phyloP scores from a whole-genome alignment of 2,113 vertebrate genomes.

The Sisor rabdophorus region DNA sequence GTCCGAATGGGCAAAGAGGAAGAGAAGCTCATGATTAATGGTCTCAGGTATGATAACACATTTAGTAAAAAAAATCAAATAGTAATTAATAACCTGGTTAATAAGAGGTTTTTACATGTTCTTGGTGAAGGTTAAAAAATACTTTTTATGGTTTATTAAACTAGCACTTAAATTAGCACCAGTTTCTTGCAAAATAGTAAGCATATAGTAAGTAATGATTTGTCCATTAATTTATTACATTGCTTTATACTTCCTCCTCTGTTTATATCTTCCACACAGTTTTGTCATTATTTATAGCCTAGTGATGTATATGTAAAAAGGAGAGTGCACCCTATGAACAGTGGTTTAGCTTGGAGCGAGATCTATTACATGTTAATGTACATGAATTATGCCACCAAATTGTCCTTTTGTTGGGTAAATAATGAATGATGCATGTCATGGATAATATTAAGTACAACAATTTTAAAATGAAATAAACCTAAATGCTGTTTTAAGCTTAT shows the following conservation, averaged over 20 bases:
- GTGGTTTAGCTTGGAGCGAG: not conserved
- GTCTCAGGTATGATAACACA: conserved; percentile 78
- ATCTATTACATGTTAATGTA: conserved; percentile 13
- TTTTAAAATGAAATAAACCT: not conserved
- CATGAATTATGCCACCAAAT: not conserved
- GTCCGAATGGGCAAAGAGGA: conserved; percentile 98
- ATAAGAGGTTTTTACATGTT: conserved; percentile 3
- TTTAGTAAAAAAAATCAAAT: not conserved
- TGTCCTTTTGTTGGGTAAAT: not conserved
- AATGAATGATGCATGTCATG: not conserved
- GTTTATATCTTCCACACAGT: not conserved
- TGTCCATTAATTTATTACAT: not conserved
- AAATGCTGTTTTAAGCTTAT: not conserved
- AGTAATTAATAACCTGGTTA: not conserved
- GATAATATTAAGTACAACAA: not conserved
- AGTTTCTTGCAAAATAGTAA: not conserved
- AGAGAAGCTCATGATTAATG: conserved; percentile 96
- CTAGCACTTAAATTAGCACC: too few species aligned
- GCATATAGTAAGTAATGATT: not conserved
- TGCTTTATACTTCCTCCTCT: not conserved
- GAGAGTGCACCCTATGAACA: not conserved
- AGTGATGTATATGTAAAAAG: not conserved
- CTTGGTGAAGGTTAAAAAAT: not conserved
- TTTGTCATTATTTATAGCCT: not conserved
- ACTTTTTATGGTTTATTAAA: not conserved